Evolutionary conservation across 1,140 invertebrate species (phyloP), one percentile per base, ranked within the genome.

Genomic region (Hesperophylax magnus): DNA sequence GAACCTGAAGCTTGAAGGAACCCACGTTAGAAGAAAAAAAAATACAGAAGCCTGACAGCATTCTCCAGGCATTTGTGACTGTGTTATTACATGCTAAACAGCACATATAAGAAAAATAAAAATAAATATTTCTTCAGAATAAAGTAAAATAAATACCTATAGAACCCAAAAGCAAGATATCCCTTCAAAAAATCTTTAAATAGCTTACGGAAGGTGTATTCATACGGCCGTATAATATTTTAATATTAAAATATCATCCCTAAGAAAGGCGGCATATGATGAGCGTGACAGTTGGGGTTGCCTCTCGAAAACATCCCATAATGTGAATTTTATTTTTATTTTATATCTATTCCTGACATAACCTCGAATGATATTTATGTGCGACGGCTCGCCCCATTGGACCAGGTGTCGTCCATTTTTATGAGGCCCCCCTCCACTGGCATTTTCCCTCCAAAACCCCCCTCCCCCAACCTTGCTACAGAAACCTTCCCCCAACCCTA

Each of bases 361-460:
- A 81, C 82, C 82, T 80, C 82, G 82, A 84, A 84, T 84, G 82
- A 84, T 84, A 84, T 84, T 84, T 84, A 84, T 84, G 82, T 84
- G 78, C 67, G 82, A 60, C 76, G 82, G 76, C 77, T 83, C 80
- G 78, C 80, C 80, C 82, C 80, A 81, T 84, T 81, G 82, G 82
- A 84, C 72, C 82, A 84, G 82, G 82, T 84, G 82, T 84, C 82
- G 82, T 84, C 82, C 82, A 84, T 84, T 84, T 84, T 84, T 84
- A 84, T 84, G 80, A 84, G 80, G 61, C 72, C 61, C 77, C 52
- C 47, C 34, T 53, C 31, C 18, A 2, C 7, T 47, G 5, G 22
- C 72, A 72, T 77, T 58, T 56, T 71, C 54, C 77, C 77, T 39
- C 58, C 74, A 54, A 75, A 74, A 58, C 54, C 65, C 53, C 60